phyloP scores from a whole-genome alignment of 1,140 invertebrate species.

The Cyrtorhinus lividipennis region DNA sequence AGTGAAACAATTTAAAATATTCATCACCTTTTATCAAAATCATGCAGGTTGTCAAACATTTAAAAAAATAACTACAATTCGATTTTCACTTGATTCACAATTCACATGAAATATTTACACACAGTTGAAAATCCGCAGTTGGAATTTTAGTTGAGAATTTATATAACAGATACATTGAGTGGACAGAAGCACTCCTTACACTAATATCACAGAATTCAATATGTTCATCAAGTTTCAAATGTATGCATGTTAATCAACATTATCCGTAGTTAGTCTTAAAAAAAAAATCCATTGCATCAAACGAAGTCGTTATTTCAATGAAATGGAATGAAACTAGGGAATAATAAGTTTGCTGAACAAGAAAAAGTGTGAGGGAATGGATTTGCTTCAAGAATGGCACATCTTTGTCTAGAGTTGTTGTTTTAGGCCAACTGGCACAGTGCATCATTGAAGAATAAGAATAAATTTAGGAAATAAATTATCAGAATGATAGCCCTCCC shows the following conservation, averaged over 20 bases:
- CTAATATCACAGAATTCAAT: conserved; percentile 17
- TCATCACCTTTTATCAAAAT: conserved; percentile 12
- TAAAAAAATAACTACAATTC: conserved; percentile 18
- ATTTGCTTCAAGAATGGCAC: not conserved
- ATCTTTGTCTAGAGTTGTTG: not conserved
- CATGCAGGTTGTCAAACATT: conserved; percentile 10
- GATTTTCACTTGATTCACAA: conserved; percentile 11
- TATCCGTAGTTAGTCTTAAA: not conserved
- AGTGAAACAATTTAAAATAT: too few species aligned
- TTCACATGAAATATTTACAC: conserved; percentile 6
- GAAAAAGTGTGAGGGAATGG: not conserved
- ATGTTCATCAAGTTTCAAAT: not conserved
- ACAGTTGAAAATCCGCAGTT: not conserved
- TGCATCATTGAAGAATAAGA: not conserved
- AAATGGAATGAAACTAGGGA: not conserved
- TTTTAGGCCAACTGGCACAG: not conserved
- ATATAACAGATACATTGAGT: not conserved
- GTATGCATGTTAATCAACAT: not conserved
- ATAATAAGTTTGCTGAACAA: not conserved
- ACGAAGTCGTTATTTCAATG: not conserved
- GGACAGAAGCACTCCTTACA: conserved; percentile 5
- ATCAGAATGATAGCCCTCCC: too few species aligned
- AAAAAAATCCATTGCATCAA: not conserved
- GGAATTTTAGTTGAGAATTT: not conserved
- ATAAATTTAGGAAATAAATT: not conserved